These are phyloP conservation scores for Alethe castanea DNA, from an alignment of 2,113 vertebrate genomes.

Conservation along the genomic window DNA sequence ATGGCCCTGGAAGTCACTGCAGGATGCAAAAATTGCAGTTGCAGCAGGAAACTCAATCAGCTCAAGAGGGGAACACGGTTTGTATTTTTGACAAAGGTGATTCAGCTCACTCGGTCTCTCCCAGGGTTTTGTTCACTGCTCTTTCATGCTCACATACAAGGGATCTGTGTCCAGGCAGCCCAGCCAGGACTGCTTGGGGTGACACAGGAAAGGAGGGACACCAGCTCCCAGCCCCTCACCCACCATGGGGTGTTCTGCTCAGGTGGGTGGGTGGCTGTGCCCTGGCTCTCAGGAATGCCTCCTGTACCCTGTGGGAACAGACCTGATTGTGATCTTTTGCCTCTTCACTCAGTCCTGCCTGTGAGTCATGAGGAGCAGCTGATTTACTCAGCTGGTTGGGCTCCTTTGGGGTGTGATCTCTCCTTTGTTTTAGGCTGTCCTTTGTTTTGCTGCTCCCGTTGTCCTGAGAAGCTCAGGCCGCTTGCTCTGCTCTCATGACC, in stretches of 20 bases:
- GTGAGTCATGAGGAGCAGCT: background rate
- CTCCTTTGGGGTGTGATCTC: conserved; percentile 9
- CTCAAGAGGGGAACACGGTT: background rate
- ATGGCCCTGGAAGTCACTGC: background rate
- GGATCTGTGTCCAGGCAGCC: background rate
- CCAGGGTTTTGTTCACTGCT: background rate
- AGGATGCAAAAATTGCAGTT: background rate
- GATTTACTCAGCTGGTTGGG: background rate
- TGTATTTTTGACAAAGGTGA: background rate
- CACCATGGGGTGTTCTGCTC: background rate
- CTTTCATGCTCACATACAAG: background rate
- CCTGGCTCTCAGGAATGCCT: background rate
- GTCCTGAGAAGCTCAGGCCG: background rate
- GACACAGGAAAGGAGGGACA: background rate
- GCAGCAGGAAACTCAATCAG: background rate
- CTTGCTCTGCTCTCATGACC: background rate
- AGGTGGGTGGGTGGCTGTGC: background rate
- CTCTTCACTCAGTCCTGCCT: background rate
- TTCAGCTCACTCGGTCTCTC: background rate
- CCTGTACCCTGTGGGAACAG: background rate
- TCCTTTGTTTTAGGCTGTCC: background rate
- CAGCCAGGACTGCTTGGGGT: background rate
- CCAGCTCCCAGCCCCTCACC: background rate
- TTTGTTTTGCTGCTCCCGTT: background rate
- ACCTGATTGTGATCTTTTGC: background rate